Evolutionary conservation across 1,140 invertebrate genomes (phyloP).

Genomic region (Paraescarpia echinospica): DNA sequence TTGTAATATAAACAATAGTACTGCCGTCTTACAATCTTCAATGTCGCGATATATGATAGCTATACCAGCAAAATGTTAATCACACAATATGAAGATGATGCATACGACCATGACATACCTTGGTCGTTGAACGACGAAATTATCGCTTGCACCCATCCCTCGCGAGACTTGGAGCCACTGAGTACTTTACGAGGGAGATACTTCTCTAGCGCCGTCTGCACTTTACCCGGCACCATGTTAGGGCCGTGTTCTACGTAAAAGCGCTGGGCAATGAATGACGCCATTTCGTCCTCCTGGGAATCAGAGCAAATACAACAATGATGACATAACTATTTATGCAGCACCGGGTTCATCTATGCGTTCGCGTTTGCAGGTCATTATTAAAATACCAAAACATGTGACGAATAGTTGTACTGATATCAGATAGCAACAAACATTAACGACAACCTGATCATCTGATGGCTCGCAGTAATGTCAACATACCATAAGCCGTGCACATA

Average conservation of each 20-base stretch:
- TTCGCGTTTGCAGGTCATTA: no score
- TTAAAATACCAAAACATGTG: no score
- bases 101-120: conserved; percentile 59
- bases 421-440: no score
- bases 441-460: no score
- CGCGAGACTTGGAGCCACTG: conserved; percentile 3
- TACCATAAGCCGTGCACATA: no score
- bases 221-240: conserved; percentile 10
- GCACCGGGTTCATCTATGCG: no score
- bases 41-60: no score
- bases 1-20: no score
- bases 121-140: conserved; percentile 19
- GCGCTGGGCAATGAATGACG: conserved; percentile 26
- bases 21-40: no score
- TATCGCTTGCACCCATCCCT: conserved; percentile 27
- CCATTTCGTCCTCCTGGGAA: conserved; percentile 28
- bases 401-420: no score
- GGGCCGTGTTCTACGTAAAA: conserved; percentile 26
- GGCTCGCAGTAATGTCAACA: no score
- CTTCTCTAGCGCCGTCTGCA: conserved; percentile 18
- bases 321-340: not conserved
- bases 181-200: conserved; percentile 21
- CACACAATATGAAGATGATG: not conserved
- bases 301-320: not conserved
- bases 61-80: not conserved